Evolutionary conservation across 2,888 invertebrate genomes (phyloP), one percentile per base, ranked within the genome.

Genomic region (Osmoderma eremita): DNA sequence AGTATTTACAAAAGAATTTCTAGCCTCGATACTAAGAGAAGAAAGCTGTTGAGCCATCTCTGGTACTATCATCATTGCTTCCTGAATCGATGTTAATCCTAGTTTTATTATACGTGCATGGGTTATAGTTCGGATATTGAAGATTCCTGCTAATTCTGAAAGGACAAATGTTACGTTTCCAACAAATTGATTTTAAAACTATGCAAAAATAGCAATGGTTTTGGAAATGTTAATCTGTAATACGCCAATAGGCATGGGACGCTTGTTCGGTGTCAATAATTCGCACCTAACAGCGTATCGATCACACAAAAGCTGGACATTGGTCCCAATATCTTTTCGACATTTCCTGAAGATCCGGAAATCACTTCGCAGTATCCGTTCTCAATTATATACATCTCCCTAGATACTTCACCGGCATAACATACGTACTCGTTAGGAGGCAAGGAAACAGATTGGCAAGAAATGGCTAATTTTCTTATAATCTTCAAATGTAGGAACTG

Each of bases 331-430:
- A 72, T 65, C 30, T 65, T 74, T 12, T 72, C 71, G 5, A 65
- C 68, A 64, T 69, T 71, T 6, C 69, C 69, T 2, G 73, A 69
- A 1, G 71, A 68, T 22, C 69, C 71, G 0, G 73, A 74, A 50
- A 72, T 71, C 36, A 72, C 69, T 54, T 72, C 74, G 65, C 75
- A 75, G 65, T 67, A 75, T 12, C 75, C 75, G 42, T 69, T 67
- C 41, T 73, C 72, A 20, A 75, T 71, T 6, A 75, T 69, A 49
- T 73, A 75, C 70, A 74, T 69, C 5, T 71, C 67, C 6, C 67
- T 66, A 15, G 69, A 70, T 12, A 69, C 69, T 56, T 75, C 74
- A 3, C 74, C 73, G 13, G 73, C 73, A 42, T 75, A 74, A 1
- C 70, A 67, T 4, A 75, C 72, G 18, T 71, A 70, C 48, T 75